Percentiles rank a stretch among this genome's conserved stretches.
Evolutionary conservation across 2,797 vertebrate species (phyloP).

Genomic region (Notolepis coatsorum): DNA sequence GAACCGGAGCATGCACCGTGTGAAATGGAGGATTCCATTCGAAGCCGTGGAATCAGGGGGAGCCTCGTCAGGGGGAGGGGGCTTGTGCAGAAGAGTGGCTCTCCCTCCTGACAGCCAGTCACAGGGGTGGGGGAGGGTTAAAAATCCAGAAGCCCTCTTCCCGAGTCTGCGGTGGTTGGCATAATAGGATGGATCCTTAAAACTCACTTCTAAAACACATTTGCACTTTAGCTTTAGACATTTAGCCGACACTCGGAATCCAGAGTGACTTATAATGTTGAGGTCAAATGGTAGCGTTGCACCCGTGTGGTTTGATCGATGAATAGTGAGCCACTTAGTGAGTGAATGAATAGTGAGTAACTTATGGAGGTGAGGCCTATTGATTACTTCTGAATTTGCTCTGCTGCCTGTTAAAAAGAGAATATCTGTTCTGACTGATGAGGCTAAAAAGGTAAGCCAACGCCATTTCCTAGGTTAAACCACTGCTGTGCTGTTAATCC

Average conservation of each 20-base stretch:
- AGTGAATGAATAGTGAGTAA: not conserved
- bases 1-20: slow-evolving; percentile 53
- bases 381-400: not conserved
- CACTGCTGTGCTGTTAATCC: slow-evolving; percentile 31
- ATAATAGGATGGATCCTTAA: slow-evolving; percentile 51
- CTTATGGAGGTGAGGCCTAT: slow-evolving; percentile 5
- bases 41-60: slow-evolving; percentile 56
- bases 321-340: slow-evolving; percentile 1
- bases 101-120: slow-evolving; percentile 66
- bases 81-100: slow-evolving; percentile 46
- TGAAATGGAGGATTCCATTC: slow-evolving; percentile 71
- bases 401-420: slow-evolving; percentile 23
- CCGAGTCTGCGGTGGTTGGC: slow-evolving; percentile 49
- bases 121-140: slow-evolving; percentile 69
- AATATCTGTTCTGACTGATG: slow-evolving; percentile 25
- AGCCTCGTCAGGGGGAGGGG: slow-evolving; percentile 64
- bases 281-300: slow-evolving; percentile 4
- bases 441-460: slow-evolving; percentile 39
- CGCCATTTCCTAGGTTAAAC: slow-evolving; percentile 43
- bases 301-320: not conserved
- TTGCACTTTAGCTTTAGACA: slow-evolving; percentile 6
- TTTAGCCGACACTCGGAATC: slow-evolving; percentile 15
- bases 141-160: slow-evolving; percentile 56
- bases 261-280: not conserved
- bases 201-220: slow-evolving; percentile 38